A percentile compares a stretch with the other conserved stretches of the same genome.
These are phyloP conservation scores for Dryobates pubescens DNA, from an alignment of 2,797 vertebrate species.

Conservation along the genomic window DNA sequence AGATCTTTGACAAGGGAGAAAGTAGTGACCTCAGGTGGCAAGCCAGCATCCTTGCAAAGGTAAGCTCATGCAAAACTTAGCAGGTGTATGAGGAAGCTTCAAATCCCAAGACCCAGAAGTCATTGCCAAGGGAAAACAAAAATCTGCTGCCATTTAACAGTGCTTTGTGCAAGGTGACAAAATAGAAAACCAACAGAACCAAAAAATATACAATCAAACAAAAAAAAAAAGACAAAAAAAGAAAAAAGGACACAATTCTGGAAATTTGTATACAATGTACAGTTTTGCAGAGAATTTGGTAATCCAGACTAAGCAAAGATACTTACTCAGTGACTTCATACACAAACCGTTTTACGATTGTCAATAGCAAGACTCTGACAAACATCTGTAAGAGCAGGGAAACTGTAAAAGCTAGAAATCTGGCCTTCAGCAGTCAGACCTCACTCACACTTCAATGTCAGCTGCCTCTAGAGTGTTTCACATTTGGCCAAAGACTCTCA, in stretches of 20 bases:
- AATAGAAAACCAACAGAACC: conserved; percentile 39
- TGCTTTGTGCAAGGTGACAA: conserved; percentile 54
- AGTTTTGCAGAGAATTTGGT: conserved; percentile 20
- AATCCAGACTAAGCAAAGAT: conserved; percentile 49
- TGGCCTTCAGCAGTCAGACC: conserved; percentile 39
- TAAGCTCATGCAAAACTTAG: conserved; percentile 80
- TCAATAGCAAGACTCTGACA: conserved; percentile 66
- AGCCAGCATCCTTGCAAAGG: conserved; percentile 75
- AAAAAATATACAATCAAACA: conserved; percentile 24
- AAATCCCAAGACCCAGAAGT: conserved; percentile 57
- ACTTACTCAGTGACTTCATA: conserved; percentile 62
- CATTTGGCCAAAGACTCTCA: background rate
- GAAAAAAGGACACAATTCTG: conserved; percentile 58
- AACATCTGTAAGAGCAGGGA: conserved; percentile 66
- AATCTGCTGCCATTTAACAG: conserved; percentile 42
- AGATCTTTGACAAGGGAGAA: conserved; percentile 68
- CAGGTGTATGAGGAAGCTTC: conserved; percentile 73
- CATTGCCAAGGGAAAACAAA: conserved; percentile 71
- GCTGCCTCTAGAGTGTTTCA: conserved; percentile 19
- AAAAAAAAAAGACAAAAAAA: conserved; percentile 48
- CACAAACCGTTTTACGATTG: conserved; percentile 66
- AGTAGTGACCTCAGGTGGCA: conserved; percentile 61
- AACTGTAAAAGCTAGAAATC: conserved; percentile 71
- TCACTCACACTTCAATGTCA: conserved; percentile 49
- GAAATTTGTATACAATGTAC: conserved; percentile 55